phyloP scores from a whole-genome alignment of 2,797 vertebrate genomes.

The Anguilla marmorata region DNA sequence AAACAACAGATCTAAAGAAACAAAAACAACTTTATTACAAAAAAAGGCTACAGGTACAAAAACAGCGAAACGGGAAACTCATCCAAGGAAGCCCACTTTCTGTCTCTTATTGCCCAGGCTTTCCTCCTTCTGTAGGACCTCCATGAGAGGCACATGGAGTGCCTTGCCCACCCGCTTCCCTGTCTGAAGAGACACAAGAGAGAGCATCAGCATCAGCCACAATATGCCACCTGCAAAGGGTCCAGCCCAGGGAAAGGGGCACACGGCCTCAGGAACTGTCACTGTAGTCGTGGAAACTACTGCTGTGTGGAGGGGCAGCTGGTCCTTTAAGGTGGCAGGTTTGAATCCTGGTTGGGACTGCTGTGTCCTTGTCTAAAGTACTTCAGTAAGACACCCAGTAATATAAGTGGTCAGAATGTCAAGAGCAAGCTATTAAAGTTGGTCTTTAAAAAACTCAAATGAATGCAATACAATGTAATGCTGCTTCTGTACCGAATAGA shows the following conservation, averaged over 20 bases:
- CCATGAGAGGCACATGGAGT: constrained; percentile 84
- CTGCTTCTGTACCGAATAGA: background rate
- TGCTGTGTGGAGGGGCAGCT: background rate
- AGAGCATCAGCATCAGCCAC: background rate
- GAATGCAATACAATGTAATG: background rate
- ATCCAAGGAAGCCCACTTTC: constrained; percentile 80
- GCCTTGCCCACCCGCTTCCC: constrained; percentile 86
- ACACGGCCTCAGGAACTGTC: background rate
- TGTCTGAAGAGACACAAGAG: constrained; percentile 67
- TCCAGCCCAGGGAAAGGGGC: background rate
- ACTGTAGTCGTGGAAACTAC: background rate
- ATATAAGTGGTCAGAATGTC: background rate
- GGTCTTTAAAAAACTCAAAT: background rate
- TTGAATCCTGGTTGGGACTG: background rate
- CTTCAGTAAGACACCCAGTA: background rate
- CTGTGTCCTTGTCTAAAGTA: background rate
- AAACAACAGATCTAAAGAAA: constrained; percentile 26
- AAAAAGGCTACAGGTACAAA: constrained; percentile 52
- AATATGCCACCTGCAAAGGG: background rate
- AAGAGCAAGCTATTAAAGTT: background rate
- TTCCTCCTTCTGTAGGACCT: constrained; percentile 84
- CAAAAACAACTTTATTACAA: constrained; percentile 55
- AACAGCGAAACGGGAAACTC: constrained; percentile 35
- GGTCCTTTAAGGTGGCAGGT: background rate
- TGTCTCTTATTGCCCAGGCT: constrained; percentile 76